Evolutionary conservation across 2,888 invertebrate genomes (phyloP).

Genomic region (Chrysopilus asiliformis): DNA sequence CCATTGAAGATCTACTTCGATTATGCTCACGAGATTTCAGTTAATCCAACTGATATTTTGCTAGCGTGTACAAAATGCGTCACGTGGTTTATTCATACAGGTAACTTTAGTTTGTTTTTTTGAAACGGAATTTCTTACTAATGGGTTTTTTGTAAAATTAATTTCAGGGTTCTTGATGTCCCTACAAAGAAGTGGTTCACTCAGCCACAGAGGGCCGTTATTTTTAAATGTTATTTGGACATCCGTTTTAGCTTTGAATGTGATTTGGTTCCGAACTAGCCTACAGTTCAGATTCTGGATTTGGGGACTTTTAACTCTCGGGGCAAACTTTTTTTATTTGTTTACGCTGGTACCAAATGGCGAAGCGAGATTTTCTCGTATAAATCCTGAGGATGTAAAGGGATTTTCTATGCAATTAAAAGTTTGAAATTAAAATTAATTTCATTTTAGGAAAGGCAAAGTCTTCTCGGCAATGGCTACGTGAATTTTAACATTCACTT

Average conservation of each 20-base stretch:
- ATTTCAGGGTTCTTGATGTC: constrained; percentile 40
- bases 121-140: neutral
- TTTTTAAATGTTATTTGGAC: constrained; percentile 55
- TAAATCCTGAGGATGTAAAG: constrained; percentile 24
- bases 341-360: constrained; percentile 54
- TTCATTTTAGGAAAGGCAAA: constrained; percentile 45
- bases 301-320: constrained; percentile 47
- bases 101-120: constrained; percentile 37
- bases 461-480: constrained; percentile 44
- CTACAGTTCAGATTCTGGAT: constrained; percentile 41
- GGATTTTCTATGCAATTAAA: neutral
- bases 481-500: constrained; percentile 51
- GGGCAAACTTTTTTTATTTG: constrained; percentile 54
- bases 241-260: constrained; percentile 49
- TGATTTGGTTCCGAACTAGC: constrained; percentile 55
- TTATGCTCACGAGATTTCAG: constrained; percentile 38
- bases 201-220: constrained; percentile 62
- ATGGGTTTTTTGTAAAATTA: neutral
- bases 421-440: constrained; percentile 4
- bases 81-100: constrained; percentile 71
- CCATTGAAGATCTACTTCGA: constrained; percentile 53
- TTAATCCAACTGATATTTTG: constrained; percentile 56
- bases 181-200: constrained; percentile 46
- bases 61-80: constrained; percentile 55
- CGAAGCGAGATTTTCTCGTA: constrained; percentile 35